phyloP scores from a whole-genome alignment of 2,113 vertebrate genomes.

The Aptenodytes patagonicus region DNA sequence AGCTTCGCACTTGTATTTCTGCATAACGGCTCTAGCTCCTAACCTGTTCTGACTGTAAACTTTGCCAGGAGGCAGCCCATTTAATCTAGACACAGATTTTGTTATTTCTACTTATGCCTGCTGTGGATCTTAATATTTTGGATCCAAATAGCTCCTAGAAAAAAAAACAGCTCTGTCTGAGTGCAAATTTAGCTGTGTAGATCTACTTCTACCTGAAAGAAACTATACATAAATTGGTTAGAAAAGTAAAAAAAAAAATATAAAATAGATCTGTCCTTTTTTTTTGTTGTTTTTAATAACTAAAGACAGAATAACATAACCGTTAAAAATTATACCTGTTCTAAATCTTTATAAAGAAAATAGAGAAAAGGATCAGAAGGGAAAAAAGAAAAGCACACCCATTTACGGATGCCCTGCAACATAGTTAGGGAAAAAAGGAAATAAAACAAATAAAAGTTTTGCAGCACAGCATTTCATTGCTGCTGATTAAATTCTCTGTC shows the following conservation, averaged over 20 bases:
- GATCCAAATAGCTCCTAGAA: background rate
- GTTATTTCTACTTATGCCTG: background rate
- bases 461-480: background rate
- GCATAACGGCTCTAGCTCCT: background rate
- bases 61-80: background rate
- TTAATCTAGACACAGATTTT: background rate
- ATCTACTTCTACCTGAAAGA: background rate
- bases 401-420: background rate
- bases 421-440: background rate
- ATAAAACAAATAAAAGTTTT: background rate
- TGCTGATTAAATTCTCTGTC: background rate
- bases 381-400: background rate
- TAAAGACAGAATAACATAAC: background rate
- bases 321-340: background rate
- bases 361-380: background rate
- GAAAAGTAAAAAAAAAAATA: background rate
- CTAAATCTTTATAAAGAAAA: background rate
- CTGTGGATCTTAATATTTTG: background rate
- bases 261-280: background rate
- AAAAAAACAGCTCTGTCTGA: background rate
- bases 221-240: background rate
- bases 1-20: background rate
- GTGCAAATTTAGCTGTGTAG: background rate
- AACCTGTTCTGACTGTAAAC: background rate
- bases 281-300: background rate